phyloP scores from a whole-genome alignment of 2,888 invertebrate species.

The Euplagia quadripunctaria region DNA sequence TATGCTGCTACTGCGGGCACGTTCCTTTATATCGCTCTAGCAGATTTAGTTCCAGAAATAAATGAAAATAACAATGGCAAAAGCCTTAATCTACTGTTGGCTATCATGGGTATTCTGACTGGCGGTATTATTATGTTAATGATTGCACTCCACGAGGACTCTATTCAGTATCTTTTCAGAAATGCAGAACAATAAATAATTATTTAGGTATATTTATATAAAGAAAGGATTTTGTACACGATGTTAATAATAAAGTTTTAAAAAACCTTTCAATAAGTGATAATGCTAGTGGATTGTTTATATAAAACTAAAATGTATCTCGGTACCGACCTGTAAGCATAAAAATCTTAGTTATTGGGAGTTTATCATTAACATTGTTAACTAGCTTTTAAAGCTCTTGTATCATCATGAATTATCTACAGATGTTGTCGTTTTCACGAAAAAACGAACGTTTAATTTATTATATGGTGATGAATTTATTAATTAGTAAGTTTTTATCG shows the following conservation, averaged over 20 bases:
- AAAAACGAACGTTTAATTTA: neutral
- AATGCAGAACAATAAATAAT: conserved; percentile 74
- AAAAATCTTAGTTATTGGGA: neutral
- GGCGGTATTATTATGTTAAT: conserved; percentile 92
- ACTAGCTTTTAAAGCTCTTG: neutral
- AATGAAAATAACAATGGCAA: conserved; percentile 85
- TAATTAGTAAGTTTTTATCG: neutral
- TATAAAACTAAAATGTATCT: neutral
- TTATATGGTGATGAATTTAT: neutral
- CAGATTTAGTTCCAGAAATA: conserved; percentile 91
- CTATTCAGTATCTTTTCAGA: conserved; percentile 83
- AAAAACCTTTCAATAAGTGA: neutral
- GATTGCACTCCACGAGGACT: conserved; percentile 91
- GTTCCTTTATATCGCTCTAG: conserved; percentile 93
- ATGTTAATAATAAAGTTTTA: neutral
- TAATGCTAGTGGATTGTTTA: too few species aligned
- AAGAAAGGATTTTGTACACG: neutral
- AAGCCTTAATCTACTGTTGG: conserved; percentile 87
- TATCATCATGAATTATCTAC: neutral
- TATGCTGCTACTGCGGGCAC: conserved; percentile 93
- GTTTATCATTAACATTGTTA: neutral
- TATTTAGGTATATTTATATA: neutral
- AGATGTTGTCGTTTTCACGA: neutral
- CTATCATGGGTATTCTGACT: conserved; percentile 89
- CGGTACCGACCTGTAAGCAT: too few species aligned